phyloP scores from a whole-genome alignment of 2,113 vertebrate genomes.

The Antechinus stuartii region DNA sequence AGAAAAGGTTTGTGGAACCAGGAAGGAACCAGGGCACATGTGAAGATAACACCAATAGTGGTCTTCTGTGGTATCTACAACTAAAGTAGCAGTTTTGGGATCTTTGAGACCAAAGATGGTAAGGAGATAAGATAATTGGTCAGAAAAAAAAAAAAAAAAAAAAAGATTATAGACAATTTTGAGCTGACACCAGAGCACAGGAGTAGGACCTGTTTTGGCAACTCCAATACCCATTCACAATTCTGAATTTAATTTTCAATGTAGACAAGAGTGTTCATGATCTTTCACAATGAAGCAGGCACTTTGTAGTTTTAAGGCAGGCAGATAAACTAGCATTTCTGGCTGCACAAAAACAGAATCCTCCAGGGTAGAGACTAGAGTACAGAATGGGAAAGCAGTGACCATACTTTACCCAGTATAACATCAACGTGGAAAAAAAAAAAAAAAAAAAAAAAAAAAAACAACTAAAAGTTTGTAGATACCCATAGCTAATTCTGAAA shows the following conservation, averaged over 20 bases:
- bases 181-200: background rate
- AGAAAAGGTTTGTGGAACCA: background rate
- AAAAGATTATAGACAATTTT: background rate
- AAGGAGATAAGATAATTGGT: background rate
- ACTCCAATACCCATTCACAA: background rate
- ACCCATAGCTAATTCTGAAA: background rate
- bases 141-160: background rate
- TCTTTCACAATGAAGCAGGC: background rate
- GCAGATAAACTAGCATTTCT: background rate
- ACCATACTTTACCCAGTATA: background rate
- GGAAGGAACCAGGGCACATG: background rate
- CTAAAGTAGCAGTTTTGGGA: background rate
- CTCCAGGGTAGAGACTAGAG: background rate
- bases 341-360: background rate
- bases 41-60: background rate
- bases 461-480: background rate
- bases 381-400: background rate
- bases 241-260: background rate
- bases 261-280: background rate
- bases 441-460: background rate
- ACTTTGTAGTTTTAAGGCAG: background rate
- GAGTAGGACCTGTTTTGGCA: background rate
- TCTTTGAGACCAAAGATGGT: background rate
- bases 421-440: background rate
- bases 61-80: background rate